Evolutionary conservation across 2,113 vertebrate species (phyloP).

Genomic region (Plecotus auritus): DNA sequence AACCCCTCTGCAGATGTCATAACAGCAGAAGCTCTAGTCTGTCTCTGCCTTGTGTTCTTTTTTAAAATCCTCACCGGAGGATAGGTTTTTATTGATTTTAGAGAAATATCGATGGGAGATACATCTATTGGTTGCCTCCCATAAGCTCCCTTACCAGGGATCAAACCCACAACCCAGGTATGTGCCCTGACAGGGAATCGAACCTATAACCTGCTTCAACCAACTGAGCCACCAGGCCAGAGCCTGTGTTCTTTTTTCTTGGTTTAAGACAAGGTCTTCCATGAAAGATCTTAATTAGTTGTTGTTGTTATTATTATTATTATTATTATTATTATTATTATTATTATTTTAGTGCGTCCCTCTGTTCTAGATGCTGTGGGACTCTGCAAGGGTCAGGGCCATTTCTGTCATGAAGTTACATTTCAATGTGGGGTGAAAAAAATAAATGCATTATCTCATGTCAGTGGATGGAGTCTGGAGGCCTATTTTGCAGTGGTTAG

Average conservation of each 20-base stretch:
- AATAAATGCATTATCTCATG: neutral
- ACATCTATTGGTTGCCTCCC: no score
- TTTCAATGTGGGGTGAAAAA: neutral
- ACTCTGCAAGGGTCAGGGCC: neutral
- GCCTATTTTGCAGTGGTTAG: neutral
- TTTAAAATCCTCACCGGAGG: neutral
- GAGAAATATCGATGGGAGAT: no score
- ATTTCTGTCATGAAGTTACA: neutral
- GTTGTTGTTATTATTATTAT: no score
- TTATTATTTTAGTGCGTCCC: neutral
- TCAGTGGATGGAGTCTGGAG: neutral
- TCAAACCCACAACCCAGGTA: no score
- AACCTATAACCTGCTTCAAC: no score
- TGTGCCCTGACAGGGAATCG: no score
- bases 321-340: neutral
- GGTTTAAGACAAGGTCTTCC: neutral
- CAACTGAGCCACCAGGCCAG: no score
- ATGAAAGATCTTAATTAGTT: neutral
- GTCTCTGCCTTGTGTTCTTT: neutral
- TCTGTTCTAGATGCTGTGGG: neutral
- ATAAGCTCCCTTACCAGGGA: no score
- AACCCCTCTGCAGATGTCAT: neutral
- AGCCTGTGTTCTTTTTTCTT: neutral
- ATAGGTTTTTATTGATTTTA: no score
- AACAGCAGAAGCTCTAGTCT: neutral